These are phyloP conservation scores for Ectemnius lituratus DNA, from an alignment of 2,888 invertebrate species.

Conservation along the genomic window DNA sequence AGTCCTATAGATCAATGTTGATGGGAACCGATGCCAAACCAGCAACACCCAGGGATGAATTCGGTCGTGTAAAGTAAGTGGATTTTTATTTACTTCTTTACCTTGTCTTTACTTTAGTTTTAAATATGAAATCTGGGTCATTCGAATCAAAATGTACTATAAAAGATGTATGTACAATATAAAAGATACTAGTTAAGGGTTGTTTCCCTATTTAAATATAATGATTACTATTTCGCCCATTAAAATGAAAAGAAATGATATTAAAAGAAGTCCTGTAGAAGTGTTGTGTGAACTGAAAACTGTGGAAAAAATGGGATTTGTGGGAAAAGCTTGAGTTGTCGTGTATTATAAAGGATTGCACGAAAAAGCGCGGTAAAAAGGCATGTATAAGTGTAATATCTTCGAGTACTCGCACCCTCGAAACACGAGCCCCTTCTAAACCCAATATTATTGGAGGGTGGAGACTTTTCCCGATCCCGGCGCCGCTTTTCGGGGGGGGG, in stretches of 20 bases:
- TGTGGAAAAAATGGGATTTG: not conserved
- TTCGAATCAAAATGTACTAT: too few species aligned
- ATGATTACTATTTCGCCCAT: too few species aligned
- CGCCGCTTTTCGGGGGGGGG: constrained; percentile 33
- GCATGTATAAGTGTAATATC: constrained; percentile 26
- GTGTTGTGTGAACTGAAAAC: not conserved
- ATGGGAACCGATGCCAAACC: constrained; percentile 83
- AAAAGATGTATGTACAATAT: too few species aligned
- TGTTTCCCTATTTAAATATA: too few species aligned
- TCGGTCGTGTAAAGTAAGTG: constrained; percentile 89
- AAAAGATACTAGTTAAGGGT: too few species aligned
- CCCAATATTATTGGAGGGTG: constrained; percentile 51
- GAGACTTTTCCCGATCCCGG: constrained; percentile 38
- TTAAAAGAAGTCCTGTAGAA: not conserved
- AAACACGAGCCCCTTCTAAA: constrained; percentile 37
- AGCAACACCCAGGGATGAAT: constrained; percentile 87
- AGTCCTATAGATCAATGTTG: constrained; percentile 91
- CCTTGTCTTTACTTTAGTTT: too few species aligned
- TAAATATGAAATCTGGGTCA: too few species aligned
- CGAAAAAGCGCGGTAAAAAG: not conserved
- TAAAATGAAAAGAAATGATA: too few species aligned
- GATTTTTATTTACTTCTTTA: not conserved
- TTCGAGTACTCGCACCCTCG: not conserved
- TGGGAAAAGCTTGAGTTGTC: not conserved
- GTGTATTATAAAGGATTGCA: not conserved